Evolutionary conservation across 2,888 invertebrate genomes (phyloP).

Genomic region (Thecophora atra): DNA sequence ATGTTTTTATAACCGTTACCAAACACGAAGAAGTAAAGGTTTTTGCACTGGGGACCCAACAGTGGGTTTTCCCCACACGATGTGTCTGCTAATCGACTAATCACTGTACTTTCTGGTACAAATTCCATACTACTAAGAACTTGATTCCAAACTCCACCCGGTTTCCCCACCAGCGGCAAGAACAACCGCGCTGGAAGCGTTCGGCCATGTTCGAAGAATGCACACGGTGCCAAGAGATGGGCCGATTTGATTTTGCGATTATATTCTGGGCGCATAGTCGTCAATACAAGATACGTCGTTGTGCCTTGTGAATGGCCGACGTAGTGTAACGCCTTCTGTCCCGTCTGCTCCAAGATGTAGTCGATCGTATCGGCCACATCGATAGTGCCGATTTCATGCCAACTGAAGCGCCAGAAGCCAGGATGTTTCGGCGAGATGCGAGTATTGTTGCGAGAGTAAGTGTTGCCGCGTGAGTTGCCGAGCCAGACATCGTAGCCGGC

Average conservation of each 20-base stretch:
- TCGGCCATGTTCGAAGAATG: slow-evolving; percentile 68
- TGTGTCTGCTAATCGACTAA: slow-evolving; percentile 54
- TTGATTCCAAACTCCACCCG: slow-evolving; percentile 52
- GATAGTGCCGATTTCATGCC: slow-evolving; percentile 87
- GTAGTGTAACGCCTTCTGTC: slow-evolving; percentile 52
- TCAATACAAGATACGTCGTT: slow-evolving; percentile 54
- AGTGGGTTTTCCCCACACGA: slow-evolving; percentile 47
- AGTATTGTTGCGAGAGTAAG: slow-evolving; percentile 57
- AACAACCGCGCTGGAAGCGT: slow-evolving; percentile 64
- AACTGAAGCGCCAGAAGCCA: slow-evolving; percentile 70
- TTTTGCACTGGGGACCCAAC: slow-evolving; percentile 48
- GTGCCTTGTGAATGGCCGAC: slow-evolving; percentile 63
- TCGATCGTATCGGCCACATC: slow-evolving; percentile 61
- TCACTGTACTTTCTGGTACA: slow-evolving; percentile 51
- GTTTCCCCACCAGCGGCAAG: slow-evolving; percentile 58
- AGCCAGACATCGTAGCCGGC: slow-evolving; percentile 64
- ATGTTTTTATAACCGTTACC: slow-evolving; percentile 55
- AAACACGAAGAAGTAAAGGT: slow-evolving; percentile 52
- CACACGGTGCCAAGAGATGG: slow-evolving; percentile 60
- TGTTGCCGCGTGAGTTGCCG: slow-evolving; percentile 62
- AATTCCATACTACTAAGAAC: slow-evolving; percentile 52
- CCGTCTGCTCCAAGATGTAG: slow-evolving; percentile 51
- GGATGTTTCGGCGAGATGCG: slow-evolving; percentile 55
- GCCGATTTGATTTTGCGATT: slow-evolving; percentile 57
- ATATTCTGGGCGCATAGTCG: slow-evolving; percentile 55